Conservation (phyloP, 2,113 vertebrate genomes). For the Nothobranchius furzeri region DNA sequence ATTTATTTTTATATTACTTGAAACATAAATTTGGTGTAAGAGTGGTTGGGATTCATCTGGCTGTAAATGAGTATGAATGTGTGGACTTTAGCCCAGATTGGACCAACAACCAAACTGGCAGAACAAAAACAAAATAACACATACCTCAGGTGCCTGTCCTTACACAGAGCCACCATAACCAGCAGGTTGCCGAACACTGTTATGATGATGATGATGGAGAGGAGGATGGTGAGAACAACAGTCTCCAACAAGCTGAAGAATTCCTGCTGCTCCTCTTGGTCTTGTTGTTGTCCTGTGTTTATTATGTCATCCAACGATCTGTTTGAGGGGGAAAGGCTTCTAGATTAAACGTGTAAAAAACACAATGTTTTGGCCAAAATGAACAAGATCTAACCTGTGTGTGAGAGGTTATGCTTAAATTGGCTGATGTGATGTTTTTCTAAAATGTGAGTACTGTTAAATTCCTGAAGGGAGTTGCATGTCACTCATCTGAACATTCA, state of each 20-base stretch:
- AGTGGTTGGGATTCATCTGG: background rate
- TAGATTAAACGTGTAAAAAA: background rate
- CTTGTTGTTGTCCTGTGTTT: conserved; percentile 53
- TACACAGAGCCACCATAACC: conserved; percentile 85
- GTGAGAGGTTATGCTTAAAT: background rate
- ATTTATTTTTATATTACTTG: background rate
- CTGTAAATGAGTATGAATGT: too few relatives aligned
- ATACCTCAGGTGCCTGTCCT: conserved; percentile 82
- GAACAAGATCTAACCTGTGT: background rate
- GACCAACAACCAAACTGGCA: background rate
- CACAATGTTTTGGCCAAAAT: background rate
- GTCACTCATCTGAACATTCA: background rate
- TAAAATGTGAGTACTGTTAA: background rate
- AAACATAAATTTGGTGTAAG: background rate
- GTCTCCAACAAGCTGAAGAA: conserved; percentile 68
- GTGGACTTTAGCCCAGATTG: background rate
- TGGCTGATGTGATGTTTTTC: background rate
- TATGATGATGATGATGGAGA: conserved; percentile 80
- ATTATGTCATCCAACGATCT: conserved; percentile 73
- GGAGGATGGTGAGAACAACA: conserved; percentile 72
- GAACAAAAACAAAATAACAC: background rate
- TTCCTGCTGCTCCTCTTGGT: conserved; percentile 46
- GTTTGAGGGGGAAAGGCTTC: background rate
- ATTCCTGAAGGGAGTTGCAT: background rate
- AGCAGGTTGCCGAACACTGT: conserved; percentile 82